phyloP scores from a whole-genome alignment of 2,888 invertebrate species.

The Gasteruption jaculator region DNA sequence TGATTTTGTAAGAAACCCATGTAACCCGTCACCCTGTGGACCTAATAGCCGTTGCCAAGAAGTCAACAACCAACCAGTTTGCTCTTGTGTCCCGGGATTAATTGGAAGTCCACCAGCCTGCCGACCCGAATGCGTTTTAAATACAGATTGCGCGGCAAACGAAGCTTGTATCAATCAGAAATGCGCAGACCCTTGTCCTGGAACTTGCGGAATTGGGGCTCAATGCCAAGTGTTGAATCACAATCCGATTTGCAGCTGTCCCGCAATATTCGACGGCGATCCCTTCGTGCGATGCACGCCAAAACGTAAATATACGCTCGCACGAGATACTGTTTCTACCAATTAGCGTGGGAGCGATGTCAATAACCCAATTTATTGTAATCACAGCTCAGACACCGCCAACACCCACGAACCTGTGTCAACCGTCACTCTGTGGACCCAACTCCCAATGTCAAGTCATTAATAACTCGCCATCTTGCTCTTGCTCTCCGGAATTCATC shows the following conservation, averaged over 20 bases:
- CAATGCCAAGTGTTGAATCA: slow-evolving; percentile 66
- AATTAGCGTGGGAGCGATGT: not conserved
- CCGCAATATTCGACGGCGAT: slow-evolving; percentile 60
- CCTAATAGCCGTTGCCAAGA: slow-evolving; percentile 54
- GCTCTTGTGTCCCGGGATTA: slow-evolving; percentile 53
- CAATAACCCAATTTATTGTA: slow-evolving; percentile 7
- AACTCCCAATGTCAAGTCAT: slow-evolving; percentile 53
- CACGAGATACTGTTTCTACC: slow-evolving; percentile 16
- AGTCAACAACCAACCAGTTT: slow-evolving; percentile 52
- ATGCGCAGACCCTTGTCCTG: slow-evolving; percentile 56
- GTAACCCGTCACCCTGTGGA: slow-evolving; percentile 52
- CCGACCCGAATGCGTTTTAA: slow-evolving; percentile 55
- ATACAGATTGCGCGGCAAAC: slow-evolving; percentile 55
- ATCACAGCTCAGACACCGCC: slow-evolving; percentile 23
- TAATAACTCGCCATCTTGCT: slow-evolving; percentile 48
- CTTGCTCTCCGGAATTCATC: slow-evolving; percentile 47
- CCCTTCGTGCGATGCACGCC: slow-evolving; percentile 74
- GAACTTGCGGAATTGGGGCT: slow-evolving; percentile 58
- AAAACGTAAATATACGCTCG: slow-evolving; percentile 28
- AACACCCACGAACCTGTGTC: slow-evolving; percentile 46
- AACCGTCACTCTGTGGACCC: slow-evolving; percentile 55
- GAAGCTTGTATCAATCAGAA: slow-evolving; percentile 57
- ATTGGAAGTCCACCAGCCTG: slow-evolving; percentile 54
- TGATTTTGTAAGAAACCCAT: slow-evolving; percentile 37
- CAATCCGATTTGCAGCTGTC: slow-evolving; percentile 62